Evolutionary conservation across 2,113 vertebrate genomes (phyloP), one percentile per base, ranked within the genome.

Genomic region (Scartelaos histophorus): DNA sequence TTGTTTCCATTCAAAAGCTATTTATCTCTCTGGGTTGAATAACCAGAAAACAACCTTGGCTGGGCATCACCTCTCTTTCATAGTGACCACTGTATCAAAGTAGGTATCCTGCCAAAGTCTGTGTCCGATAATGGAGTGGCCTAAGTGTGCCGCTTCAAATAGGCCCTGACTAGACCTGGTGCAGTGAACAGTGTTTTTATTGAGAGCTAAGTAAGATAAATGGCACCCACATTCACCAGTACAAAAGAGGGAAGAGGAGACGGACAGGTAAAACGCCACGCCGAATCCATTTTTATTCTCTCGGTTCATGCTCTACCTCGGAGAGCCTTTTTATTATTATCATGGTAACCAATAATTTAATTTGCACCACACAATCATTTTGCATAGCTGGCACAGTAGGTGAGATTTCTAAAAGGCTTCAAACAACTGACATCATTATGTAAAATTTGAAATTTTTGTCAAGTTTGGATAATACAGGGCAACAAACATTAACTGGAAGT

Each of bases 151-250:
- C 34, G 19, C 61, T 64, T 64, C 34, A 43, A 64, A 64, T 21
- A 64, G 61, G 61, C 61, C 17, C 29, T 38, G 61, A 64, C 34
- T 38, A n/a, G 34, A 29, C n/a, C 61, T 12, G 9, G 34, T 64
- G 34, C 29, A 38, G 17, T 64, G 61, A n/a, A 57, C 62, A 74
- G 43, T 47, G 12, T 73, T 69, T 64, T 64, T 64, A 64, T 64
- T 64, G 61, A 64, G 61, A 17, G 29, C 61, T 64, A 64, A 64
- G 61, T 64, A 64, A 64, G 34, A 38, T 64, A 64, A 64, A 64
- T 64, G 38, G 35, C 61, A 2, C 10, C 9, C 19, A 34, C 29
- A 6, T 19, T 64, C 58, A 61, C 25, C 25, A 34, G 58, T 61
- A 61, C 58, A 61, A 61, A 34, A 12, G 61, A 64, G 34, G 34